phyloP scores from a whole-genome alignment of 30 jellyfish, hydroid and myxozoan species.

The Catostylus mosaicus region DNA sequence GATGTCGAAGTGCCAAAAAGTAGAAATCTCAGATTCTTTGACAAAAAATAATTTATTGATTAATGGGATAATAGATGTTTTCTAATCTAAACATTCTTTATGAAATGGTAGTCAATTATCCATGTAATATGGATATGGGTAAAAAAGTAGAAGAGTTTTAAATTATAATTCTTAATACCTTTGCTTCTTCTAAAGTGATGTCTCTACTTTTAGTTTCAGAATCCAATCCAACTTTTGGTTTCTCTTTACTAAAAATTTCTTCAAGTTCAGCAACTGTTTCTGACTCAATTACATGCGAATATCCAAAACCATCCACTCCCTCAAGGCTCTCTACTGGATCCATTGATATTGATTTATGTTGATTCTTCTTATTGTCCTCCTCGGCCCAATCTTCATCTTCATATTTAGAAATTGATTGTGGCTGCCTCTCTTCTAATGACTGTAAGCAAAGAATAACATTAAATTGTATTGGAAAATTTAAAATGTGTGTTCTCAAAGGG shows the following conservation, averaged over 20 bases:
- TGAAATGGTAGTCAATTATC: no score
- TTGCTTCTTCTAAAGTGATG: slow-evolving; percentile 36
- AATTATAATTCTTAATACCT: slow-evolving; percentile 21
- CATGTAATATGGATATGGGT: no score
- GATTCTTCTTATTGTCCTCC: no score
- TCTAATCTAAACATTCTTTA: no score
- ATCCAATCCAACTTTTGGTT: background rate
- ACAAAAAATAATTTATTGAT: background rate
- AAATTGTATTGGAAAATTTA: no score
- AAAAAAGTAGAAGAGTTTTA: no score
- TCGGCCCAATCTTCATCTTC: no score
- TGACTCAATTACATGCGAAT: background rate
- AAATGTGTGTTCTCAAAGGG: no score
- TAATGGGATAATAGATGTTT: no score
- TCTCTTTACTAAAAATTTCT: background rate
- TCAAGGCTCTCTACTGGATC: background rate
- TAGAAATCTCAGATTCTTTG: slow-evolving; percentile 33
- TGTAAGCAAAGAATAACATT: background rate
- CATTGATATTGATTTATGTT: no score
- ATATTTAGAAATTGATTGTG: no score
- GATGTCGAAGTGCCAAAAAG: slow-evolving; percentile 47
- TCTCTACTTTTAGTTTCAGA: slow-evolving; percentile 11
- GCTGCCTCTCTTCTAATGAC: background rate
- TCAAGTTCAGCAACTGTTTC: slow-evolving; percentile 13
- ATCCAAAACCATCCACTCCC: background rate